Base-by-base conservation (phyloP, 2,888 invertebrate species). In the Phyllotreta striolata region DNA sequence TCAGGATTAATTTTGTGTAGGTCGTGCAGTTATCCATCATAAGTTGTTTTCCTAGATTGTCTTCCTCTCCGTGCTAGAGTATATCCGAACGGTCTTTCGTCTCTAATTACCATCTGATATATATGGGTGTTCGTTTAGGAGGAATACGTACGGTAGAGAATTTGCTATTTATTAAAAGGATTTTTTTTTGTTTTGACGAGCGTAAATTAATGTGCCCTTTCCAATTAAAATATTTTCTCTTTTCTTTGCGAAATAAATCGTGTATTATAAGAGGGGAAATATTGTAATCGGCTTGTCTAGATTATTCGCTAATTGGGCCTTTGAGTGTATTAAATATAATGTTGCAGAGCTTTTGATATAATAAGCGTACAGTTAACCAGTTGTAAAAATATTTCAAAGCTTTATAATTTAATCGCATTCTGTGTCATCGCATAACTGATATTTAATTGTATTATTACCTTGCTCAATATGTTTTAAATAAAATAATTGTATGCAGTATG, bases 91-190 rank as follows among this genome's bases (percentile, higher is more conserved):
- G 59, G 59, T 59, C 59, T 38, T 39, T 52, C 52, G 41, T 51
- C 59, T 59, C 59, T 59, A 59, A 59, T 59, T 59, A 59, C 59
- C 59, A 59, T 59, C 51, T 51, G 59, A 51, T 59, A 59, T 59
- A 59, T 59, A 59, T 51, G 59, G 59, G 59, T 59, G 43, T 59
- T 51, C 51, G 59, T 59, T 59, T 59, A 51, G 59, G 51, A 58
- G 49, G 58, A 58, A 59, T 51, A 59, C 43, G 51, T 59, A 59
- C 41, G 13, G 35, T 34, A 59, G 51, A 51, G 59, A 59, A 51
- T 51, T 59, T 47, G 51, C 59, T 51, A 51, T 59, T 59, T 51
- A 58, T 58, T 58, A 51, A 59, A 44, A 51, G 52, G 12, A n/a
- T 24, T 24, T 24, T 40, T 51, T 59, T 59, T 59, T 59, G 41